Evolutionary conservation across 2,113 vertebrate species (phyloP).

Genomic region (Phylloscopus trochiloides): DNA sequence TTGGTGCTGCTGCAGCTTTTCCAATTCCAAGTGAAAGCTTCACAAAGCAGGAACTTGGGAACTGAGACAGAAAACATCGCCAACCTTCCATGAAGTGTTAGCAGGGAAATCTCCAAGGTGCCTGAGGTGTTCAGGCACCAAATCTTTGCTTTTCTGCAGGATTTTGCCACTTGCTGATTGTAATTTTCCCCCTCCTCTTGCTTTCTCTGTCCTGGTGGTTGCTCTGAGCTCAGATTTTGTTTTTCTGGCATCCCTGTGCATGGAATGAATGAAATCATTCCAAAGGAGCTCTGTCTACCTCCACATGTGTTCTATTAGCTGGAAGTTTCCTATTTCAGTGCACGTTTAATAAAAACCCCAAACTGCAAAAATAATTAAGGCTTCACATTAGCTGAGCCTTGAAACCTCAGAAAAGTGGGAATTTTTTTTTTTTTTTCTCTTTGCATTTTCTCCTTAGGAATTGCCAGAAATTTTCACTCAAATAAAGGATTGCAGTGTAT

Average conservation of each 20-base stretch:
- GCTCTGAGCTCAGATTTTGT: conserved; percentile 1
- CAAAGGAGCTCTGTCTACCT: conserved; percentile 22
- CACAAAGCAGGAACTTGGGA: not conserved
- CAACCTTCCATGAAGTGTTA: not conserved
- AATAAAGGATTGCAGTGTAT: too few relatives aligned
- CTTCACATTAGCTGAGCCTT: not conserved
- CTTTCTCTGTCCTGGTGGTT: not conserved
- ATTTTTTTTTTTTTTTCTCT: not conserved
- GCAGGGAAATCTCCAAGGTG: not conserved
- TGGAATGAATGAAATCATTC: conserved; percentile 24
- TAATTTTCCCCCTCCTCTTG: rapidly evolving
- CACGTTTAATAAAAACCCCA: conserved; percentile 59
- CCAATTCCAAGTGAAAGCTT: rapidly evolving
- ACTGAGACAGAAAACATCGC: not conserved
- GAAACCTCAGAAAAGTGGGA: not conserved
- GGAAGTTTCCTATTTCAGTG: conserved; percentile 10
- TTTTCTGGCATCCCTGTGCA: conserved; percentile 33
- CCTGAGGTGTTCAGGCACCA: not conserved
- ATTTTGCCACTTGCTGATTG: not conserved
- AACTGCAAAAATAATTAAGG: conserved; percentile 68
- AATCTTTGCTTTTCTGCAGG: not conserved
- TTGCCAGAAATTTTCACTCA: not conserved
- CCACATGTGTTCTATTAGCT: conserved; percentile 64
- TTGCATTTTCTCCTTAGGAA: not conserved
- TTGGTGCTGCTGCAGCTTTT: not conserved